Evolutionary conservation across 2,888 invertebrate species (phyloP), one percentile per base, ranked within the genome.

Genomic region (Tricholauxania praeusta): DNA sequence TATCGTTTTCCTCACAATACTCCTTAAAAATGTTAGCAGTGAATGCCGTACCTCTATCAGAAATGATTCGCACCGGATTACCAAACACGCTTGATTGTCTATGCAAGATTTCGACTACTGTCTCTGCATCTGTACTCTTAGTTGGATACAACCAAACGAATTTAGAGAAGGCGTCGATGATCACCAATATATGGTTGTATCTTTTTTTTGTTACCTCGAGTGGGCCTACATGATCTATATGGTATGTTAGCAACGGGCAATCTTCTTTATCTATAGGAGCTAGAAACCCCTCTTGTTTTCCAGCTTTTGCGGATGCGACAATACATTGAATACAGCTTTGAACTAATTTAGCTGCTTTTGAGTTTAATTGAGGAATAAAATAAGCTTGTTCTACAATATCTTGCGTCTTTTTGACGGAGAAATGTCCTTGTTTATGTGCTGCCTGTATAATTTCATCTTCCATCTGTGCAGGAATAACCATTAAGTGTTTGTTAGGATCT

Each of bases 21-120:
- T 75, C 71, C 64, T 78, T 73, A 71, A 87, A 88, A 7, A 69
- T 65, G n/a, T 79, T 76, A 2, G 83, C 80, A 0, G 86, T 87
- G 68, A 86, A 88, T 1, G 81, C 81, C 12, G 83, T 79, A 8
- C 86, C 86, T 53, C 83, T 73, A 71, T 88, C 87, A 0, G 82
- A 80, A 12, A 87, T 81, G 10, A 87, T 28, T 77, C 82, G 71
- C 12, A 55, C 76, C 5, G 83, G 82, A 39, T 76, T 84, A 10
- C 75, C 74, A 65, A 76, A 75, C 12, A 72, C 15, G 0, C 48
- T 59, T 17, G 75, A 39, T 14, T 75, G 72, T 17, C 66, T 76
- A 8, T 14, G 1, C 7, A 86, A 57, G 66, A 81, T 81, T 0
- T 79, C 60, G 12, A 86, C 3, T 0, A 80, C 81, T 59, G 86